phyloP scores from a whole-genome alignment of 2,888 invertebrate genomes.

The Drosophila leonis region DNA sequence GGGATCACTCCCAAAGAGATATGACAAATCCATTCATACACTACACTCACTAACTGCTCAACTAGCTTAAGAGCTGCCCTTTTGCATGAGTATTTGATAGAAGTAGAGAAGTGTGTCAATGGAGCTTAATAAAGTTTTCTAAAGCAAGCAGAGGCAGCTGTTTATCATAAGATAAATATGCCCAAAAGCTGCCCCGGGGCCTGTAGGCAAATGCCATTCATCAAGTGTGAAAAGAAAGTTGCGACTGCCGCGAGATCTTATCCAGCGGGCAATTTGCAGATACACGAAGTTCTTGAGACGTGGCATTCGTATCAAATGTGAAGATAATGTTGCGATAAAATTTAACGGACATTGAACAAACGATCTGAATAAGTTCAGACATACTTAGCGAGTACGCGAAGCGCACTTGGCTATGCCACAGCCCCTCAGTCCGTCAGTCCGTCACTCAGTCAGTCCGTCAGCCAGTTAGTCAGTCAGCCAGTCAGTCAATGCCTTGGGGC shows the following conservation, averaged over 20 bases:
- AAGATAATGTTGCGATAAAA: constrained; percentile 53
- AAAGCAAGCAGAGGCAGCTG: constrained; percentile 8
- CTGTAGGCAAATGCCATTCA: constrained; percentile 14
- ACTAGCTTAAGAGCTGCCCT: background rate
- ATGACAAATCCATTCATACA: no score
- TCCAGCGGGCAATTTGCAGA: constrained; percentile 28
- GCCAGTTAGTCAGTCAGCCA: constrained; percentile 33
- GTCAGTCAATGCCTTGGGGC: constrained; percentile 48
- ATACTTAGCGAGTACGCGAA: constrained; percentile 19
- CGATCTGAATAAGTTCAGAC: constrained; percentile 39
- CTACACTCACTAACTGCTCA: background rate
- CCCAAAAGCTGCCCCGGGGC: background rate
- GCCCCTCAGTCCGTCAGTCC: constrained; percentile 10
- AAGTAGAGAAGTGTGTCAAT: constrained; percentile 2
- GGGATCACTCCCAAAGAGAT: no score
- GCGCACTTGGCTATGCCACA: constrained; percentile 7
- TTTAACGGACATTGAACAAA: constrained; percentile 57
- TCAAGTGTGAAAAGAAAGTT: constrained; percentile 27
- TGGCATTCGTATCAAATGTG: constrained; percentile 41
- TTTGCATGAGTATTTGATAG: background rate
- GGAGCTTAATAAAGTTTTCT: background rate
- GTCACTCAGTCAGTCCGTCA: constrained; percentile 8
- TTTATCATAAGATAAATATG: constrained; percentile 19
- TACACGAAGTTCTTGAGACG: constrained; percentile 19
- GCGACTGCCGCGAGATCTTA: constrained; percentile 22